A percentile compares a stretch with the other conserved stretches of the same genome.
Evolutionary conservation across 2,888 invertebrate species (phyloP).

Genomic region (Globia sparganii): DNA sequence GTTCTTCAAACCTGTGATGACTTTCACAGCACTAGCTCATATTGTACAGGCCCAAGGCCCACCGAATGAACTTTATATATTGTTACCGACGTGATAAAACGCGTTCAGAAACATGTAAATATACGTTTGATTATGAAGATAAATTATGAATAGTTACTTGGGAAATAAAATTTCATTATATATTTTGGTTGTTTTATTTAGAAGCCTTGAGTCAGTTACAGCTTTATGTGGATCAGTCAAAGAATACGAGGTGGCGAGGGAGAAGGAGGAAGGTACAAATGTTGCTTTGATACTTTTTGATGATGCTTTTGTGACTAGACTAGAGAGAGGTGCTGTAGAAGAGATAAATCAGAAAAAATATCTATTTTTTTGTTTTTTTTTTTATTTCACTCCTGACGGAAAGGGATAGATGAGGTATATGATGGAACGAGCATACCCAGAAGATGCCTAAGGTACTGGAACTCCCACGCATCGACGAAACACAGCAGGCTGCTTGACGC

Average conservation of each 20-base stretch:
- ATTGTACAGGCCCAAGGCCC: conserved; percentile 73
- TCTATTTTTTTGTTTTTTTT: too few relatives aligned
- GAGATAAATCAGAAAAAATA: too few relatives aligned
- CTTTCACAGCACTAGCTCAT: conserved; percentile 73
- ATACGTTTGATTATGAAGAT: conserved; percentile 68
- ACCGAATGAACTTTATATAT: conserved; percentile 72
- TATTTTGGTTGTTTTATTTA: conserved; percentile 72
- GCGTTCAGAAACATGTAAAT: conserved; percentile 73
- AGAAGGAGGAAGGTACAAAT: background rate
- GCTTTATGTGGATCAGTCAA: background rate
- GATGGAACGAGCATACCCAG: too few relatives aligned
- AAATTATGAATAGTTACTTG: conserved; percentile 83
- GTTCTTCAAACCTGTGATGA: conserved; percentile 73
- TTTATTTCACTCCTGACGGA: too few relatives aligned
- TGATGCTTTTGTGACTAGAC: too few relatives aligned
- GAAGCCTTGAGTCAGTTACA: background rate
- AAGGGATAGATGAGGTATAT: too few relatives aligned
- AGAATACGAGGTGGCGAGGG: background rate
- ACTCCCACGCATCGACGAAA: too few relatives aligned
- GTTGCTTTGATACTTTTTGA: background rate
- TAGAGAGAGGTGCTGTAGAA: too few relatives aligned
- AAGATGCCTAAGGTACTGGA: too few relatives aligned
- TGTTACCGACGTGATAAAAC: conserved; percentile 86
- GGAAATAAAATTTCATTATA: conserved; percentile 88
- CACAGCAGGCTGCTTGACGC: too few relatives aligned